Conservation (phyloP, 2,888 invertebrate genomes). For the Meghimatium bilineatum region DNA sequence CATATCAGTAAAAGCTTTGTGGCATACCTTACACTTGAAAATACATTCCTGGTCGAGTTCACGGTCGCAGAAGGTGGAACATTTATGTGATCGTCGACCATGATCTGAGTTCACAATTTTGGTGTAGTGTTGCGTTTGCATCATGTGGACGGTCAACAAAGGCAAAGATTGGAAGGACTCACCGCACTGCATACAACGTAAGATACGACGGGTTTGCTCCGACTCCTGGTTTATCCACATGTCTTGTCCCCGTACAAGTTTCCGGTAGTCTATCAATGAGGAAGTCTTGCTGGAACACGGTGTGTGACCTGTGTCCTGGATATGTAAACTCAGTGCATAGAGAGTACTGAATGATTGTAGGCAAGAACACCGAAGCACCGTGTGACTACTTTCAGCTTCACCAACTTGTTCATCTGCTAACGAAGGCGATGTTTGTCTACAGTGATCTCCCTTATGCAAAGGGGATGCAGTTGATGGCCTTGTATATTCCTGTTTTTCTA, state of each 20-base stretch:
- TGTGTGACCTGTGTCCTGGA: conserved; percentile 92
- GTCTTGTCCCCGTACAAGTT: conserved; percentile 96
- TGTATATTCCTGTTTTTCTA: conserved; percentile 25
- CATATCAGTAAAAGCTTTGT: conserved; percentile 88
- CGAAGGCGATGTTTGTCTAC: conserved; percentile 18
- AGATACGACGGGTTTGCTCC: conserved; percentile 97
- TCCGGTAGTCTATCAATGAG: conserved; percentile 78
- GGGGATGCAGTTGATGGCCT: background rate
- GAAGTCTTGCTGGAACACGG: conserved; percentile 81
- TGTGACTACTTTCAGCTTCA: conserved; percentile 61
- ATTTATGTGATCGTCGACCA: conserved; percentile 70
- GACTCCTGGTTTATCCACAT: conserved; percentile 91
- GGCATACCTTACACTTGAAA: conserved; percentile 96
- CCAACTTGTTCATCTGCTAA: conserved; percentile 40
- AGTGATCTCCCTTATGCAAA: conserved; percentile 4
- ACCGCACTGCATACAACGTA: conserved; percentile 99
- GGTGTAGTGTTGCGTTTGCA: conserved; percentile 97
- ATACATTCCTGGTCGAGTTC: conserved; percentile 79
- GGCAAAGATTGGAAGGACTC: conserved; percentile 97
- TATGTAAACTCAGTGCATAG: conserved; percentile 75
- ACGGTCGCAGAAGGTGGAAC: conserved; percentile 71
- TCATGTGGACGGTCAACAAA: conserved; percentile 99
- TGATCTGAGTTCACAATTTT: conserved; percentile 89
- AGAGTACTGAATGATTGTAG: conserved; percentile 70
- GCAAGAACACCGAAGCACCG: conserved; percentile 70